Percentiles rank a stretch among this genome's conserved stretches.
phyloP scores from a whole-genome alignment of 2,888 invertebrate genomes.

The Trichopria drosophilae region DNA sequence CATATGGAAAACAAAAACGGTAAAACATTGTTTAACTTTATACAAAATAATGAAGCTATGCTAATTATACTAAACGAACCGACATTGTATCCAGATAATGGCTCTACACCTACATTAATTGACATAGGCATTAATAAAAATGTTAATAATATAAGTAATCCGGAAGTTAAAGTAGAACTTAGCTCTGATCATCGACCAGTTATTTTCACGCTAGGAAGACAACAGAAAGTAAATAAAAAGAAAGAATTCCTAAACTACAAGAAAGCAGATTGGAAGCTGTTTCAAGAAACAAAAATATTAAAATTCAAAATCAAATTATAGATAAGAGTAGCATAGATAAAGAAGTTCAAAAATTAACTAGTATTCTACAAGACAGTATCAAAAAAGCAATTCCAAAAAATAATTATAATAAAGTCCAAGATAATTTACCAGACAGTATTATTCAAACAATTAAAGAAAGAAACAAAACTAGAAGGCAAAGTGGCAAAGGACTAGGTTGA shows the following conservation, averaged over 20 bases:
- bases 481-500: conserved; percentile 23
- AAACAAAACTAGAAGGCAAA: conserved; percentile 25
- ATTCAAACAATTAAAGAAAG: conserved; percentile 15
- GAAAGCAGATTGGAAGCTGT: conserved; percentile 3
- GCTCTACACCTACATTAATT: too few species aligned
- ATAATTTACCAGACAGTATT: conserved; percentile 13
- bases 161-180: too few species aligned
- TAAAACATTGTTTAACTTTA: too few species aligned
- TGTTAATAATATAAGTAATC: too few species aligned
- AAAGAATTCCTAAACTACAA: conserved; percentile 21
- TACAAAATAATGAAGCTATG: too few species aligned
- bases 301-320: conserved; percentile 22
- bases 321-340: conserved; percentile 6
- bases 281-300: conserved; percentile 27
- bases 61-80: conserved; percentile 33
- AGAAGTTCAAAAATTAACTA: too few species aligned
- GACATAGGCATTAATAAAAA: too few species aligned
- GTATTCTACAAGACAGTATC: too few species aligned
- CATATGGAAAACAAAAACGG: conserved; percentile 33
- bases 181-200: too few species aligned
- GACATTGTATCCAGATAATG: too few species aligned
- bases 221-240: background rate
- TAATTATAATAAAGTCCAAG: conserved; percentile 18
- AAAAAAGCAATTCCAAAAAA: conserved; percentile 4
- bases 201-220: too few species aligned